Percentiles rank a stretch among this genome's conserved stretches.
These are phyloP conservation scores for Nixonia krombeini DNA, from an alignment of 1,140 invertebrate species.

Conservation along the genomic window DNA sequence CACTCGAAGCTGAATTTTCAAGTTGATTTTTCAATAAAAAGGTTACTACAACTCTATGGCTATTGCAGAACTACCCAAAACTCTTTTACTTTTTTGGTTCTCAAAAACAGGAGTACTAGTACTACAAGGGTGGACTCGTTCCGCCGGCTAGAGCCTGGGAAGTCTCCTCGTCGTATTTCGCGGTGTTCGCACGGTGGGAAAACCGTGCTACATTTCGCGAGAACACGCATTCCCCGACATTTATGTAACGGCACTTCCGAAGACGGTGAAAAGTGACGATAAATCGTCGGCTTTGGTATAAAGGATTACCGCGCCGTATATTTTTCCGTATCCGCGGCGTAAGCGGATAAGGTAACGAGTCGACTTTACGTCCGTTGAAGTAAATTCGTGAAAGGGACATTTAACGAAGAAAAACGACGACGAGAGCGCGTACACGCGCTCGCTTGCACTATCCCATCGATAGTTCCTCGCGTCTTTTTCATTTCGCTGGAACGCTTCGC, in stretches of 20 bases:
- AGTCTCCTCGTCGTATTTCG: too few species aligned
- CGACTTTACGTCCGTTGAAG: slow-evolving; percentile 46
- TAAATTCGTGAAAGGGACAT: slow-evolving; percentile 50
- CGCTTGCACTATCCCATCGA: slow-evolving; percentile 34
- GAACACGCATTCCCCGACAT: slow-evolving; percentile 44
- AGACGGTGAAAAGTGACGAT: slow-evolving; percentile 49
- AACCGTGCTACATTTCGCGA: slow-evolving; percentile 31
- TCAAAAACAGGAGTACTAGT: too few species aligned
- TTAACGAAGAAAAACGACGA: slow-evolving; percentile 53
- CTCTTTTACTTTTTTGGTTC: too few species aligned
- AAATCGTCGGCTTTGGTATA: slow-evolving; percentile 49
- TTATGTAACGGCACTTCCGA: slow-evolving; percentile 50
- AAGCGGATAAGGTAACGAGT: slow-evolving; percentile 52
- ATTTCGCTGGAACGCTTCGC: neutral
- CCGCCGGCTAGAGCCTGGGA: too few species aligned
- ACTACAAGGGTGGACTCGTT: too few species aligned
- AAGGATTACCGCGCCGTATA: slow-evolving; percentile 47
- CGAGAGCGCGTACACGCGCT: slow-evolving; percentile 26
- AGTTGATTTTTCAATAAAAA: too few species aligned
- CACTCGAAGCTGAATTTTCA: too few species aligned
- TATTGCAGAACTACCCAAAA: too few species aligned
- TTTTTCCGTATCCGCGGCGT: slow-evolving; percentile 48
- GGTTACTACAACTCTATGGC: too few species aligned
- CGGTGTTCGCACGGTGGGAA: too few species aligned
- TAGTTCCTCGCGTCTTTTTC: slow-evolving; percentile 15